Percentiles rank a stretch among this genome's conserved stretches.
phyloP scores from a whole-genome alignment of 2,797 vertebrate species.

The Sebastes cheni region DNA sequence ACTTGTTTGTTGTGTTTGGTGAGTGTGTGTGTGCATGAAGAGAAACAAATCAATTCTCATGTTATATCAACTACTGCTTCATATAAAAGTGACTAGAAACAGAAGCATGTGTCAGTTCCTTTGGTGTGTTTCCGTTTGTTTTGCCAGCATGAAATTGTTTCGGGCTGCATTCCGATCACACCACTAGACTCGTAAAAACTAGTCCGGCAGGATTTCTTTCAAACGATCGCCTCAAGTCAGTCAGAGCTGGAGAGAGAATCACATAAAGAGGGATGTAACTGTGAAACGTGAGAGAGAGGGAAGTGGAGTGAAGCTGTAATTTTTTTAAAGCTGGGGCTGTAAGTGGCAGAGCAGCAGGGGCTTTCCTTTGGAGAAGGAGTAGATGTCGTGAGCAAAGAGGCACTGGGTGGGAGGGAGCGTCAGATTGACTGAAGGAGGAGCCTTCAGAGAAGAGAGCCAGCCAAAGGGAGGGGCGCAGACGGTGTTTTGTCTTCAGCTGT shows the following conservation, averaged over 20 bases:
- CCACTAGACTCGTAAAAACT: conserved; percentile 20
- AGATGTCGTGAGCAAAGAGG: neutral
- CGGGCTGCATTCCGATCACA: neutral
- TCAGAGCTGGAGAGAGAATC: neutral
- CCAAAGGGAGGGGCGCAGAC: conserved; percentile 54
- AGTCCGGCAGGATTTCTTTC: conserved; percentile 31
- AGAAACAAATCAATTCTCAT: neutral
- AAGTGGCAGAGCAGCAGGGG: neutral
- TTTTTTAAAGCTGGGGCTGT: too few species aligned
- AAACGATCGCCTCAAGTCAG: neutral
- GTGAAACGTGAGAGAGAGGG: neutral
- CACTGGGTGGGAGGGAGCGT: neutral
- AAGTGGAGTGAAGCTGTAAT: neutral
- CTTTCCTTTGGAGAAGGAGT: neutral
- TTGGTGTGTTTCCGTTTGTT: neutral
- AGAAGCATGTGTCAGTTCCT: neutral
- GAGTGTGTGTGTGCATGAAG: neutral
- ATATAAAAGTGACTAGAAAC: neutral
- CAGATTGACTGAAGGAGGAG: conserved; percentile 39
- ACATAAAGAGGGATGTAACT: neutral
- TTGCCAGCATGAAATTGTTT: neutral
- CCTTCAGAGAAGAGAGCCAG: neutral
- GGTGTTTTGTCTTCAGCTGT: conserved; percentile 26
- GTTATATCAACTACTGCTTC: neutral
- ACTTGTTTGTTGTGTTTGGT: neutral